Percentiles rank a stretch among this genome's conserved stretches.
Conservation (phyloP, 2,797 vertebrate genomes). For the Betta splendens region DNA sequence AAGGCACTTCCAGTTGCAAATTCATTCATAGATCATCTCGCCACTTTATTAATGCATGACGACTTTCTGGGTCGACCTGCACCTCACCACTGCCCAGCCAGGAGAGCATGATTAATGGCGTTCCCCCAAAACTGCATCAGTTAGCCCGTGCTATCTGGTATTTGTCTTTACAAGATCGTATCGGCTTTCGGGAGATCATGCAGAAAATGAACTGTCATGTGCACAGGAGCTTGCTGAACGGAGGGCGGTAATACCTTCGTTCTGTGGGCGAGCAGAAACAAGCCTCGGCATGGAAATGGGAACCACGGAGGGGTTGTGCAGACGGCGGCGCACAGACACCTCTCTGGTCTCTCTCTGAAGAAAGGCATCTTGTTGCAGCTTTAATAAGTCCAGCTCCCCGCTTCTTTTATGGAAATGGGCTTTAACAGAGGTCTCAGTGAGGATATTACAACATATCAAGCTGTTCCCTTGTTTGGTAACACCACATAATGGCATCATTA, state of each 20-base stretch:
- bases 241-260: conserved; percentile 71
- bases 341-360: conserved; percentile 33
- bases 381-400: conserved; percentile 57
- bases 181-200: conserved; percentile 84
- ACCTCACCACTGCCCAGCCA: conserved; percentile 39
- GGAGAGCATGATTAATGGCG: conserved; percentile 78
- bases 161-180: conserved; percentile 84
- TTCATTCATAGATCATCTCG: conserved; percentile 78
- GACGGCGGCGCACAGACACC: conserved; percentile 38
- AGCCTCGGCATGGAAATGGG: conserved; percentile 48
- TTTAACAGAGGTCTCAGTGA: conserved; percentile 64
- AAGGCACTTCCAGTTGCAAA: conserved; percentile 70
- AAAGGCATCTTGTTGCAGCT: conserved; percentile 58
- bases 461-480: conserved; percentile 67
- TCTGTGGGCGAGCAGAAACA: conserved; percentile 61
- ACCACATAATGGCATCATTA: conserved; percentile 73
- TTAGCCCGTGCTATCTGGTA: conserved; percentile 79
- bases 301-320: conserved; percentile 30
- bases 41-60: conserved; percentile 78
- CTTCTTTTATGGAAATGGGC: conserved; percentile 70
- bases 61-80: conserved; percentile 63
- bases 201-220: conserved; percentile 86
- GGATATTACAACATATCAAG: conserved; percentile 71
- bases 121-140: conserved; percentile 73
- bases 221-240: conserved; percentile 66